These are phyloP conservation scores for Hiodon alosoides DNA, from an alignment of 2,113 vertebrate species.

Conservation along the genomic window DNA sequence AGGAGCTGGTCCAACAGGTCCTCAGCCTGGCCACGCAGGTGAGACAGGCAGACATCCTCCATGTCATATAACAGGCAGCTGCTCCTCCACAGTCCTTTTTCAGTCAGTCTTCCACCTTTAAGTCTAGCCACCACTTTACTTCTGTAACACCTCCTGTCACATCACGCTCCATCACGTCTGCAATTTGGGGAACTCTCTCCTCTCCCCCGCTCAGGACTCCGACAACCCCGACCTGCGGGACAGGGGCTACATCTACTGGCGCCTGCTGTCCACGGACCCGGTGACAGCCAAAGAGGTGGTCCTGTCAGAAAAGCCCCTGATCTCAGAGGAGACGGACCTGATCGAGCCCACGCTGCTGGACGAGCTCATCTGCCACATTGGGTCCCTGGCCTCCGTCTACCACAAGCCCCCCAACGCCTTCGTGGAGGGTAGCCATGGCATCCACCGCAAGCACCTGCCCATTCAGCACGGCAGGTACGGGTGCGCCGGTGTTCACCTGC, in stretches of 20 bases:
- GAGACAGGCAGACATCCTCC: constrained; percentile 26
- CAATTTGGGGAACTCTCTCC: neutral
- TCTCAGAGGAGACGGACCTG: constrained; percentile 94
- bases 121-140: no score
- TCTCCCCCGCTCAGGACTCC: constrained; percentile 72
- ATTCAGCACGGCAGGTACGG: constrained; percentile 91
- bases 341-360: constrained; percentile 93
- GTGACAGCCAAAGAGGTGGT: constrained; percentile 97
- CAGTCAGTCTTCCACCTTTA: no score
- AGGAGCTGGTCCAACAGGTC: constrained; percentile 93
- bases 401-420: constrained; percentile 98
- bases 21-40: constrained; percentile 96
- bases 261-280: constrained; percentile 92
- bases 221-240: constrained; percentile 98
- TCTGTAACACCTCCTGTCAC: no score
- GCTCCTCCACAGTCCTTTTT: no score
- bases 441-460: constrained; percentile 94
- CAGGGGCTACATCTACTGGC: constrained; percentile 97
- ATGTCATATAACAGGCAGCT: neutral
- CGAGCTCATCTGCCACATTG: constrained; percentile 95
- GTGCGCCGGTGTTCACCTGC: neutral
- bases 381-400: constrained; percentile 91
- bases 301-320: constrained; percentile 90
- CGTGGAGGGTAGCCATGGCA: constrained; percentile 94
- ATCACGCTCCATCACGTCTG: neutral